Evolutionary conservation across 2,888 invertebrate genomes (phyloP).

Genomic region (Cotesia congregata): DNA sequence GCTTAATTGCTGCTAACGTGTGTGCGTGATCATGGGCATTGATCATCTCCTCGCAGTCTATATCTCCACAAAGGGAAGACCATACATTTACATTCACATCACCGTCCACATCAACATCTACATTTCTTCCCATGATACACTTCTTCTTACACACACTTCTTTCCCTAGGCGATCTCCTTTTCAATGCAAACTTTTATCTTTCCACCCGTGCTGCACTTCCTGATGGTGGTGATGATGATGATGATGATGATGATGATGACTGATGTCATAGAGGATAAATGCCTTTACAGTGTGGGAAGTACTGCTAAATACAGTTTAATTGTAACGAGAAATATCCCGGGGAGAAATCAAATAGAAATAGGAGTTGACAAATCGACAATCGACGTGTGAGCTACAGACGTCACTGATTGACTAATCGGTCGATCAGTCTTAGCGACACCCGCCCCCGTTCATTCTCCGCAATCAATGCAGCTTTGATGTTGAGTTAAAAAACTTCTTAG

Average conservation of each 20-base stretch:
- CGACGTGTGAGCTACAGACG: not conserved
- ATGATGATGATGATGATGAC: not conserved
- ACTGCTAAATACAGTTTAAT: not conserved
- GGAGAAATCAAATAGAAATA: slow-evolving; percentile 5
- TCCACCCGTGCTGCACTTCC: slow-evolving; percentile 6
- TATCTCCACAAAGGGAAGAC: not conserved
- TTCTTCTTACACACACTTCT: not conserved
- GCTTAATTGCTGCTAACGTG: slow-evolving; percentile 68
- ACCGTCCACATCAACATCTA: not conserved
- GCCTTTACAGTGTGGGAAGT: slow-evolving; percentile 24
- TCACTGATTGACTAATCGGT: slow-evolving; percentile 43
- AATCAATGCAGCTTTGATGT: slow-evolving; percentile 42
- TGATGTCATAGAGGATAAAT: not conserved
- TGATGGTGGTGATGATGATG: not conserved
- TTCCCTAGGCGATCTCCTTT: not conserved
- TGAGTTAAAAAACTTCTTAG: slow-evolving; percentile 41
- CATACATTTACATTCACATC: not conserved
- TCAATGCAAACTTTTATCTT: slow-evolving; percentile 9
- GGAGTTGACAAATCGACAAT: slow-evolving; percentile 3
- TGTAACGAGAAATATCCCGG: not conserved
- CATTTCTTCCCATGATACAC: not conserved
- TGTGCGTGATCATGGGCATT: slow-evolving; percentile 63
- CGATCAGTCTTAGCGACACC: slow-evolving; percentile 45
- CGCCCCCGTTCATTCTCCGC: slow-evolving; percentile 39
- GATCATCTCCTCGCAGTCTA: slow-evolving; percentile 54